Percentiles rank a stretch among this genome's conserved stretches.
Evolutionary conservation across 2,888 invertebrate species (phyloP).

Genomic region (Coelogynopora nodosa): DNA sequence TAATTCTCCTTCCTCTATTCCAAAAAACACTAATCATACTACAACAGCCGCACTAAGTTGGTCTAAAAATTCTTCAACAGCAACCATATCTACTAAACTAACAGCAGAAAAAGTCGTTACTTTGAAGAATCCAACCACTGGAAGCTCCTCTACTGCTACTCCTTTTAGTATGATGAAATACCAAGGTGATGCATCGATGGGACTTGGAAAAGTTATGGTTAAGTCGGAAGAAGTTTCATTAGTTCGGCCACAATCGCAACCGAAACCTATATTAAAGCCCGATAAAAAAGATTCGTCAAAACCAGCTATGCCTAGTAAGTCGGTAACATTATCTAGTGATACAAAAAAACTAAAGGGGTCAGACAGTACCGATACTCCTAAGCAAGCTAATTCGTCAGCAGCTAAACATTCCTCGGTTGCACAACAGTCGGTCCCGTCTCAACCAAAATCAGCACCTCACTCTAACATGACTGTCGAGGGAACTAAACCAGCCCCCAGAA

Average conservation of each 20-base stretch:
- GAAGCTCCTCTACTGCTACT: neutral
- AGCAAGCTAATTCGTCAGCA: neutral
- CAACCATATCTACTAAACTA: neutral
- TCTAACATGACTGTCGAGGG: neutral
- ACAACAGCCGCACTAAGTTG: neutral
- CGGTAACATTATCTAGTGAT: neutral
- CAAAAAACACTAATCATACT: neutral
- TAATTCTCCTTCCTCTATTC: neutral
- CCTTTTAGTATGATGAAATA: neutral
- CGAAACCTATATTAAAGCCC: constrained; percentile 1
- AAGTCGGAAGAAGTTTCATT: neutral
- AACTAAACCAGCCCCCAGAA: neutral
- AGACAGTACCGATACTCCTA: too few relatives aligned
- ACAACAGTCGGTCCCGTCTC: neutral
- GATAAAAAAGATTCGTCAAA: neutral
- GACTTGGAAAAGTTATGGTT: neutral
- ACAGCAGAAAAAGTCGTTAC: neutral
- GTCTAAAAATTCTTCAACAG: neutral
- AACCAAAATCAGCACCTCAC: too few relatives aligned
- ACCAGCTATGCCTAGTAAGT: neutral
- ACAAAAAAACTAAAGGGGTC: neutral
- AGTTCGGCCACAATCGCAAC: neutral
- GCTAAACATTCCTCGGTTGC: neutral
- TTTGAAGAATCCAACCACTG: neutral
- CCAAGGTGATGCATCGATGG: neutral